Conservation (phyloP, 2,113 vertebrate species). For the Nanger granti region DNA sequence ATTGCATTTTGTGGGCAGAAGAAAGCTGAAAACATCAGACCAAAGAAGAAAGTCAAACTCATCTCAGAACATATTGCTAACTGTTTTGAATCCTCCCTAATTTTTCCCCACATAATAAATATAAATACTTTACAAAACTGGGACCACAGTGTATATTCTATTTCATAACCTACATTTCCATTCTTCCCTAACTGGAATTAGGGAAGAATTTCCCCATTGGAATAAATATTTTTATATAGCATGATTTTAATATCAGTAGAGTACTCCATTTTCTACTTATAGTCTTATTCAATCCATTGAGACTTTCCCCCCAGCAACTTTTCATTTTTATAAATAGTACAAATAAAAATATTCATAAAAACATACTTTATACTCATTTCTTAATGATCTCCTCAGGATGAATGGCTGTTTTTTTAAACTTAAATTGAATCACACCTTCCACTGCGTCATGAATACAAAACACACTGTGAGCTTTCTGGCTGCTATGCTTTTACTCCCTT, state of each 20-base stretch:
- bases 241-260: not conserved
- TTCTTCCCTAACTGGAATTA: not conserved
- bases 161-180: not conserved
- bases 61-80: not conserved
- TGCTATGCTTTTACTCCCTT: not conserved
- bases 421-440: not conserved
- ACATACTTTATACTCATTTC: not conserved
- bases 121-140: not conserved
- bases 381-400: not conserved
- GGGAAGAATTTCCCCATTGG: not conserved
- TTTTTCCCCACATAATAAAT: not conserved
- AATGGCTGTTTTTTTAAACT: not conserved
- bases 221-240: not conserved
- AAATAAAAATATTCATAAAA: not conserved
- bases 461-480: not conserved
- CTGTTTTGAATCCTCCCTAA: not conserved
- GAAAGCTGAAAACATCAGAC: not conserved
- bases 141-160: not conserved
- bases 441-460: not conserved
- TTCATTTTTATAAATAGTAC: not conserved
- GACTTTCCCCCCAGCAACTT: not conserved
- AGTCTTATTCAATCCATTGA: not conserved
- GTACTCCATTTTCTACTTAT: not conserved
- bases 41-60: constrained; percentile 27
- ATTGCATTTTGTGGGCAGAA: not conserved